Evolutionary conservation across 1,140 invertebrate genomes (phyloP), one percentile per base, ranked within the genome.

Genomic region (Drosophila pectinifera): DNA sequence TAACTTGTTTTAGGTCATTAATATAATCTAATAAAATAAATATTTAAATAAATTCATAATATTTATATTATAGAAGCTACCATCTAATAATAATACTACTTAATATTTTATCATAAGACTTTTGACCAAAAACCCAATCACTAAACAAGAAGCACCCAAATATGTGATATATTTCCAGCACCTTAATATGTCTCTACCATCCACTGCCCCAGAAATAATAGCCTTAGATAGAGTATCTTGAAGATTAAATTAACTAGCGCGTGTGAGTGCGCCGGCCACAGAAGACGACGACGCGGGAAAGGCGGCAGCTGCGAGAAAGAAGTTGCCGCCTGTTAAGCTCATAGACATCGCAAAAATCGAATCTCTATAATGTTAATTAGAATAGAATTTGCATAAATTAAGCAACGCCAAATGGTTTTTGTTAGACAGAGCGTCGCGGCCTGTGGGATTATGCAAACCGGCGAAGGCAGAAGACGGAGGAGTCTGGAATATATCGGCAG

Each of bases 381-480:
- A 83, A 73, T 70, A 89, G 77, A 84, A 89, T 89, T 89, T 89
- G 84, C 84, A 89, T 89, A 84, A 77, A 78, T 88, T 80, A 80
- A 77, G 49, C 14, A 55, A 31, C 45, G 57, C 53, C 67, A 89
- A 77, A 65, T 74, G 68, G 73, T 67, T 90, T 89, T 54, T 72
- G 73, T 89, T 83, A 89, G 84, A 89, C 84, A 90, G 85, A 80
- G 84, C 84, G 84, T 80, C 84, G 84, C 84, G 76, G 39, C 46
- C 57, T 54, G 43, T 42, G 46, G 45, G 38, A 75, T 75, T 76
- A 75, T 75, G 70, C 73, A 76, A 75, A 75, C 41, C 34, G 18
- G 14, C 24, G 20, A 24, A 34, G 36, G n/a, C 18, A 20, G n/a
- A 38, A 34, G 34, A 11, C 51, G 31, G 31, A 39, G 34, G 39